Conservation (phyloP, 2,888 invertebrate genomes). For the Napeogenes sylphis region DNA sequence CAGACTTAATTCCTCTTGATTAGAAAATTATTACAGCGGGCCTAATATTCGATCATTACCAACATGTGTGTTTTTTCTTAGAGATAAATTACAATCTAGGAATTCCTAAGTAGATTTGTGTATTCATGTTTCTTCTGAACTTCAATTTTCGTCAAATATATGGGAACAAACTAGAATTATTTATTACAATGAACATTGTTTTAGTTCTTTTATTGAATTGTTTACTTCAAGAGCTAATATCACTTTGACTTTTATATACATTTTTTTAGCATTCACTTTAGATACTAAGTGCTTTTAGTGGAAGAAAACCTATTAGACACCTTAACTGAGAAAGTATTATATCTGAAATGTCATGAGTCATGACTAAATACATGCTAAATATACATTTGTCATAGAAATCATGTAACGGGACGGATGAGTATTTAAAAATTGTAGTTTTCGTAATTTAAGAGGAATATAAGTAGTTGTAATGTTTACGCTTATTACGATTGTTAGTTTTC, state of each 20-base stretch:
- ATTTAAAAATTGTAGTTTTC: conserved; percentile 4
- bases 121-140: no score
- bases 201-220: background rate
- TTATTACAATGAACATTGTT: background rate
- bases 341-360: no score
- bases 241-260: background rate
- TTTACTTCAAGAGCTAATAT: background rate
- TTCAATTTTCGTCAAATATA: background rate
- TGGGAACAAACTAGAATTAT: background rate
- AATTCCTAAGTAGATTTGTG: no score
- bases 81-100: no score
- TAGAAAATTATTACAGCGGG: conserved; percentile 32
- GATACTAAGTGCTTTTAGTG: background rate
- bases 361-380: no score
- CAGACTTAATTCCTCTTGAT: conserved; percentile 41
- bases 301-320: no score
- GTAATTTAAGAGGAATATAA: conserved; percentile 35
- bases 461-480: conserved; percentile 33
- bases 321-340: no score
- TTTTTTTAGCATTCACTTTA: background rate
- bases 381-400: no score
- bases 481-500: conserved; percentile 14
- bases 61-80: no score
- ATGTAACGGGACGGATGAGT: no score
- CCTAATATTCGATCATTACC: background rate